A percentile compares a stretch with the other conserved stretches of the same genome.
These are phyloP conservation scores for Homarus americanus DNA, from an alignment of 1,140 invertebrate genomes.

Conservation along the genomic window DNA sequence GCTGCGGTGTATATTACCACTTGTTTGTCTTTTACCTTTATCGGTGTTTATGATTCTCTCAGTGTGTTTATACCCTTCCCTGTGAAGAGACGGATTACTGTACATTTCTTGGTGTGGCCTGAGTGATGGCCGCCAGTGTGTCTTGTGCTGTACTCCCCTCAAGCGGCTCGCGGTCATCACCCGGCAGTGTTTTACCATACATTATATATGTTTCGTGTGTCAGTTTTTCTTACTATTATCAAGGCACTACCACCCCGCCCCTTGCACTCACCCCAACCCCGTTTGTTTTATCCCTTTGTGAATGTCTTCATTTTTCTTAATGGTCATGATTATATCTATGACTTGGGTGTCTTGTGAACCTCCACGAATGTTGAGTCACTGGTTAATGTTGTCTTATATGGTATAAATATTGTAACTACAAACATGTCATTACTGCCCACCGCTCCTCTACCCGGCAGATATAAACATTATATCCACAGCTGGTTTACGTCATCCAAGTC, in stretches of 20 bases:
- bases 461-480: neutral
- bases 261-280: neutral
- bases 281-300: neutral
- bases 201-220: neutral
- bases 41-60: conserved; percentile 47
- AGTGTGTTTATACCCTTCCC: neutral
- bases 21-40: conserved; percentile 48
- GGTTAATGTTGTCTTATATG: neutral
- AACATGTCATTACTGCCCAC: too few relatives aligned
- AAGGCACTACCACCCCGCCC: too few relatives aligned
- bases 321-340: neutral
- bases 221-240: neutral
- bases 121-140: neutral
- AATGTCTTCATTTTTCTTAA: neutral
- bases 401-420: neutral
- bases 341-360: neutral
- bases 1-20: conserved; percentile 33
- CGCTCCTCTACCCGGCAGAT: too few relatives aligned
- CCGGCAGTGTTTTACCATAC: neutral
- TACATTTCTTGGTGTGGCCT: conserved; percentile 65
- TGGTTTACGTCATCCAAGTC: neutral
- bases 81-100: conserved; percentile 52
- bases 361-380: neutral
- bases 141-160: neutral
- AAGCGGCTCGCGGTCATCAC: neutral